Conservation (phyloP, 2,797 vertebrate species). For the Aeoliscus strigatus region DNA sequence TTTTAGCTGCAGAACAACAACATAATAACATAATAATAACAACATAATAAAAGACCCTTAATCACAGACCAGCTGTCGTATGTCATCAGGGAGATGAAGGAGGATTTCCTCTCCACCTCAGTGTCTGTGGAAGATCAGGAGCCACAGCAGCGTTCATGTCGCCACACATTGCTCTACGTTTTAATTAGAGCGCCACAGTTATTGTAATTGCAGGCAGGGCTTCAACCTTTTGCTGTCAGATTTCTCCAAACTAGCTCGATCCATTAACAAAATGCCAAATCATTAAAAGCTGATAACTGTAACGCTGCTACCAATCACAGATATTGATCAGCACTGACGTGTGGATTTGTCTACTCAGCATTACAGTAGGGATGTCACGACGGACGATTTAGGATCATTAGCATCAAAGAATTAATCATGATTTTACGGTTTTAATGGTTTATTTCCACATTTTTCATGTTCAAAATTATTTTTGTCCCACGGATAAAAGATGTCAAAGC, state of each 20-base stretch:
- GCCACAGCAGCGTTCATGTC: slow-evolving; percentile 10
- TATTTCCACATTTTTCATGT: too few relatives aligned
- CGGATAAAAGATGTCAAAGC: too few relatives aligned
- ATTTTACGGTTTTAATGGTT: too few relatives aligned
- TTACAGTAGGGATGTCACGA: too few relatives aligned
- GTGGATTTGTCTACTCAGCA: background rate
- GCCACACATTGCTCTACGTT: slow-evolving; percentile 11
- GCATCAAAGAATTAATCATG: too few relatives aligned
- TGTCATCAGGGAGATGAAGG: slow-evolving; percentile 28
- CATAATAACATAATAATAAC: too few relatives aligned
- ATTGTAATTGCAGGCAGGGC: slow-evolving; percentile 24
- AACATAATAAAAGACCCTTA: slow-evolving; percentile 49
- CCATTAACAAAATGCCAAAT: too few relatives aligned
- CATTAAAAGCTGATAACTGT: too few relatives aligned
- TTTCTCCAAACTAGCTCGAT: too few relatives aligned
- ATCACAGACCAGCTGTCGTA: slow-evolving; percentile 40
- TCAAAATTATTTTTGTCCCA: too few relatives aligned
- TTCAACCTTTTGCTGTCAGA: slow-evolving; percentile 11
- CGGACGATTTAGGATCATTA: too few relatives aligned
- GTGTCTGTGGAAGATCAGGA: slow-evolving; percentile 21
- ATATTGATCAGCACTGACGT: background rate
- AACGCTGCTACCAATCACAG: background rate
- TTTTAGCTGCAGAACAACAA: slow-evolving; percentile 25
- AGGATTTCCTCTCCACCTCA: slow-evolving; percentile 22
- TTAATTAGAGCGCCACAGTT: slow-evolving; percentile 15